Conservation (phyloP, 2,113 vertebrate species). For the Montifringilla adamsi region DNA sequence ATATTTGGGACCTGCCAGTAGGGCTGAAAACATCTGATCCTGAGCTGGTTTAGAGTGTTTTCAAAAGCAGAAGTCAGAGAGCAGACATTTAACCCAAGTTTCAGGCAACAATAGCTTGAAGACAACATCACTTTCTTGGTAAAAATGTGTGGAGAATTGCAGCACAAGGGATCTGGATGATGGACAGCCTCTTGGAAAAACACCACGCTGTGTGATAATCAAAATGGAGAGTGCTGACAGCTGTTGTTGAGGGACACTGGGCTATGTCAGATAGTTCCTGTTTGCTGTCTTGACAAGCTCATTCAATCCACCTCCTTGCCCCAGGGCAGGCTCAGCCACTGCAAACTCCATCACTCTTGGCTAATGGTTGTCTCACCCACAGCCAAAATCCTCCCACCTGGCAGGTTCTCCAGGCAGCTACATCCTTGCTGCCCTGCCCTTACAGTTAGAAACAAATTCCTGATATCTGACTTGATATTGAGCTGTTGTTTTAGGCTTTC, state of each 20-base stretch:
- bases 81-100: not conserved
- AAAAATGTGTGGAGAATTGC: not conserved
- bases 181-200: not conserved
- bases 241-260: not conserved
- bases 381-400: not conserved
- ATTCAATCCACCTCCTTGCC: not conserved
- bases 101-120: not conserved
- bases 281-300: not conserved
- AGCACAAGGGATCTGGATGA: accelerated
- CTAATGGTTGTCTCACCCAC: not conserved
- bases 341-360: not conserved
- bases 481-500: not conserved
- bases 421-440: not conserved
- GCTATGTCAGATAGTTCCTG: not conserved
- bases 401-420: not conserved
- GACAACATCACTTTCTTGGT: not conserved
- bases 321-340: accelerated
- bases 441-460: not conserved
- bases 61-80: not conserved
- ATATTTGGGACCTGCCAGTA: not conserved
- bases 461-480: not conserved
- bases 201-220: not conserved
- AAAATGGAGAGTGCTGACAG: not conserved
- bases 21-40: not conserved
- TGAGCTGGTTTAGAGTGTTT: not conserved